Evolutionary conservation across 2,113 vertebrate species (phyloP).

Genomic region (Crocuta crocuta): DNA sequence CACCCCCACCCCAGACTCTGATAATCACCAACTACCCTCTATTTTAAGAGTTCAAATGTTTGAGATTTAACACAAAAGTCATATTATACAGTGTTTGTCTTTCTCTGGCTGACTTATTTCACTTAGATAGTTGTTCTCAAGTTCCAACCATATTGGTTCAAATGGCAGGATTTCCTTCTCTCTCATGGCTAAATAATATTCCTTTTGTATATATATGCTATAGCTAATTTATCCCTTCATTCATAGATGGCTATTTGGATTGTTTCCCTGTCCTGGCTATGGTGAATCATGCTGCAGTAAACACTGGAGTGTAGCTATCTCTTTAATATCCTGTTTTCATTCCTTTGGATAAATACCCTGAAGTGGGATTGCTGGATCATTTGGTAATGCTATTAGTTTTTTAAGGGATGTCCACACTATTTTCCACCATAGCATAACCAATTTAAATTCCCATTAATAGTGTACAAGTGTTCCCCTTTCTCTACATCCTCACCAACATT

Average conservation of each 20-base stretch:
- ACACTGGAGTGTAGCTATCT: neutral
- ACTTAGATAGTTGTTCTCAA: neutral
- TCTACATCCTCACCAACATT: neutral
- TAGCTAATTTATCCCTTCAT: neutral
- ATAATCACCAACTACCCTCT: neutral
- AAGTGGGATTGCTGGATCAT: neutral
- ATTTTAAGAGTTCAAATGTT: neutral
- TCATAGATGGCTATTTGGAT: neutral
- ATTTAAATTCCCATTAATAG: neutral
- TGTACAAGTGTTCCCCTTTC: too few species aligned
- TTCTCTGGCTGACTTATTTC: neutral
- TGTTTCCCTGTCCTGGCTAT: neutral
- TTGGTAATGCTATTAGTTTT: neutral
- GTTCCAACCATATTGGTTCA: neutral
- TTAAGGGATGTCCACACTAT: neutral
- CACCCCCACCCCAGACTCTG: neutral
- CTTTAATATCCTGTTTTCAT: neutral
- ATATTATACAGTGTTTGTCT: neutral
- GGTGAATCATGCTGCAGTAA: neutral
- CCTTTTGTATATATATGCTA: neutral
- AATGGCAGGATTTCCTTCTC: neutral
- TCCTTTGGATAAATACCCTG: neutral
- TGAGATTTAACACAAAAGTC: neutral
- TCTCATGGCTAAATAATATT: neutral
- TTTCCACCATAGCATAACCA: neutral